A percentile compares a stretch with the other conserved stretches of the same genome.
Evolutionary conservation across 2,888 invertebrate genomes (phyloP).

Genomic region (Eristalis pertinax): DNA sequence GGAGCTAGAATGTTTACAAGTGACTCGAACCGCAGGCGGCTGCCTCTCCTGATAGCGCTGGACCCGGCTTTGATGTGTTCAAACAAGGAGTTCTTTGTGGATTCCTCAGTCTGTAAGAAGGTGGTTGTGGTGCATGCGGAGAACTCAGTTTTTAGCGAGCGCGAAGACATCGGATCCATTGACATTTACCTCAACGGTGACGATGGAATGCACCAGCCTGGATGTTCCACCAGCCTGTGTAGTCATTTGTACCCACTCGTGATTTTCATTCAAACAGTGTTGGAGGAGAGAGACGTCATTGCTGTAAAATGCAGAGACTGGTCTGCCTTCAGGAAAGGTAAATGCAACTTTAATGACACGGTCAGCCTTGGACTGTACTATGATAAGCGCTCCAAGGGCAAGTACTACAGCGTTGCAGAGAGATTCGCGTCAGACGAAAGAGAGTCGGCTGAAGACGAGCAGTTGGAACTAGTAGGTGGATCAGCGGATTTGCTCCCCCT

Average conservation of each 20-base stretch:
- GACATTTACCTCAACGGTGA: conserved; percentile 79
- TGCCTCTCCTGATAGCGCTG: conserved; percentile 74
- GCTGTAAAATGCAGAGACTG: conserved; percentile 25
- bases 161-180: conserved; percentile 76
- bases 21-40: background rate
- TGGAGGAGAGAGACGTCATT: background rate
- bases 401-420: conserved; percentile 1
- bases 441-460: background rate
- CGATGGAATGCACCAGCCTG: conserved; percentile 77
- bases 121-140: conserved; percentile 78
- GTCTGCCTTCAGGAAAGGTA: conserved; percentile 13
- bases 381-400: background rate
- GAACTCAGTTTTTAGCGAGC: conserved; percentile 77
- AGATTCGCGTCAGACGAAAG: background rate
- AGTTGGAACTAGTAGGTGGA: background rate
- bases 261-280: conserved; percentile 77
- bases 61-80: conserved; percentile 78
- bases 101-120: conserved; percentile 69
- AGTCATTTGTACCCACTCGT: conserved; percentile 79
- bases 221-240: conserved; percentile 77
- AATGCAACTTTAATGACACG: conserved; percentile 12
- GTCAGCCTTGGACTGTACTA: conserved; percentile 10
- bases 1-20: conserved; percentile 72
- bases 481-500: conserved; percentile 24
- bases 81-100: conserved; percentile 75